Evolutionary conservation across 2,888 invertebrate genomes (phyloP).

Genomic region (Hofmannophila pseudospretella): DNA sequence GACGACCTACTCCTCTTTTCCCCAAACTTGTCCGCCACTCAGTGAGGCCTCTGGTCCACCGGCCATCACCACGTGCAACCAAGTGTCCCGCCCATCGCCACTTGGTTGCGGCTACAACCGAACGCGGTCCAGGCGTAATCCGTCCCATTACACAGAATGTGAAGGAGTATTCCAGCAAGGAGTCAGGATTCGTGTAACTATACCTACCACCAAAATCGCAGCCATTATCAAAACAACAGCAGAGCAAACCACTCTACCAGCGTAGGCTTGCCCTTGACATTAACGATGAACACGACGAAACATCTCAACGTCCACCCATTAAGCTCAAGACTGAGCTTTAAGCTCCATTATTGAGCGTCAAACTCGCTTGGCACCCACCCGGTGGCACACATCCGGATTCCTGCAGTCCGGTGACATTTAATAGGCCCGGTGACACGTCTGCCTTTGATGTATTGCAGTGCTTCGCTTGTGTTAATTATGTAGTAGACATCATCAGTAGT

Average conservation of each 20-base stretch:
- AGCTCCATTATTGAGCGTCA: not conserved
- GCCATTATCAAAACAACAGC: conserved; percentile 6
- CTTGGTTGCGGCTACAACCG: too few relatives aligned
- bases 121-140: too few relatives aligned
- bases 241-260: conserved; percentile 19
- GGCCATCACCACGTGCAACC: too few relatives aligned
- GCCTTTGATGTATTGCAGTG: not conserved
- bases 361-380: not conserved
- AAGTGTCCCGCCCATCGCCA: too few relatives aligned
- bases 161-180: too few relatives aligned
- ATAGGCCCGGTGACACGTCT: conserved; percentile 3
- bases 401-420: conserved; percentile 15
- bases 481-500: too few relatives aligned
- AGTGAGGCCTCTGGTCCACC: too few relatives aligned
- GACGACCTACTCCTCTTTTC: too few relatives aligned
- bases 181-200: too few relatives aligned
- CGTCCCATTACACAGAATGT: too few relatives aligned
- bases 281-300: conserved; percentile 28
- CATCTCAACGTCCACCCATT: conserved; percentile 15
- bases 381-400: not conserved
- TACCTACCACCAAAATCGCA: not conserved
- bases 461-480: too few relatives aligned
- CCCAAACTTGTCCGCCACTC: too few relatives aligned
- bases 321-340: not conserved
- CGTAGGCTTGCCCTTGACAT: conserved; percentile 53